phyloP scores from a whole-genome alignment of 2,888 invertebrate genomes.

The Caenorhabditis sp. region DNA sequence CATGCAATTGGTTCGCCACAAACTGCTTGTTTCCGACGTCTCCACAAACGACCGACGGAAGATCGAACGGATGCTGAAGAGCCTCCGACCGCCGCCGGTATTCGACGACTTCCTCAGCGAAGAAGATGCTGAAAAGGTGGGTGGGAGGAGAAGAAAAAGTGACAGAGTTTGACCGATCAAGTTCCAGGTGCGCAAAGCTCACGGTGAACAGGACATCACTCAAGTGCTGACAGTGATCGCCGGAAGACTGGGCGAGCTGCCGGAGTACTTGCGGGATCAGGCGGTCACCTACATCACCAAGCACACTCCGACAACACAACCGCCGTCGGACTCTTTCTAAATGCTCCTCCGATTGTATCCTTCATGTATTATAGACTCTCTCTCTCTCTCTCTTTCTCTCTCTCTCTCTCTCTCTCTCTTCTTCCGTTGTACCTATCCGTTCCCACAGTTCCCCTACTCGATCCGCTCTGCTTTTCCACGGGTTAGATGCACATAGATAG shows the following conservation, averaged over 20 bases:
- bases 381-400: conserved; percentile 2
- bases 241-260: conserved; percentile 5
- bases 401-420: background rate
- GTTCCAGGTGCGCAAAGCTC: conserved; percentile 45
- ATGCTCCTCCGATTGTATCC: background rate
- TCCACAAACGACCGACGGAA: conserved; percentile 41
- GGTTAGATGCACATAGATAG: conserved; percentile 40
- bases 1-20: conserved; percentile 39
- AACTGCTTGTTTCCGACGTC: conserved; percentile 29
- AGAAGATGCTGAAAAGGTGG: conserved; percentile 29
- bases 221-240: conserved; percentile 28
- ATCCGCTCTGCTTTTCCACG: conserved; percentile 11
- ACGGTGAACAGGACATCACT: conserved; percentile 32
- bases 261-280: conserved; percentile 23
- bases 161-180: background rate
- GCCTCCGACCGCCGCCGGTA: conserved; percentile 54
- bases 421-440: no score
- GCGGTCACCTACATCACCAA: conserved; percentile 36
- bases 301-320: conserved; percentile 46
- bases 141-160: background rate
- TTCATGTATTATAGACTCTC: conserved; percentile 13
- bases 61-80: conserved; percentile 45
- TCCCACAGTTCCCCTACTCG: background rate
- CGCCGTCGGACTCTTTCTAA: conserved; percentile 18
- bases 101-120: conserved; percentile 40